phyloP scores from a whole-genome alignment of 2,888 invertebrate genomes.

The Heliconius ethilla region DNA sequence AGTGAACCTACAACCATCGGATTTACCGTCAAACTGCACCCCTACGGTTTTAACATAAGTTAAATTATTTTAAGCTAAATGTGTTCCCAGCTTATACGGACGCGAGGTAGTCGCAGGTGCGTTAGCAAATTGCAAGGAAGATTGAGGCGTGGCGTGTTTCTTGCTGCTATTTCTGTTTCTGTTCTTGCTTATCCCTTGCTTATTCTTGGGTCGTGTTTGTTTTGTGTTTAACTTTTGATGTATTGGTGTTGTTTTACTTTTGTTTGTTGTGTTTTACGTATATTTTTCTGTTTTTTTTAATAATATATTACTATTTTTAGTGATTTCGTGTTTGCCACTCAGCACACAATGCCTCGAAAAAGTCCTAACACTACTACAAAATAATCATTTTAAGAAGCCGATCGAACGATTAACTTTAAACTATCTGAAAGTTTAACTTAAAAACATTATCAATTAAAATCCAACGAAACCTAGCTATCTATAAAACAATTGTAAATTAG shows the following conservation, averaged over 20 bases:
- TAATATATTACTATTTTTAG: too few relatives aligned
- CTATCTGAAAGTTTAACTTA: not conserved
- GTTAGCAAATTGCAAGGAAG: constrained; percentile 55
- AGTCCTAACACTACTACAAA: too few relatives aligned
- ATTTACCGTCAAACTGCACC: too few relatives aligned
- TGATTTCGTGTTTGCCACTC: too few relatives aligned
- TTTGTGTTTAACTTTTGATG: constrained; percentile 21
- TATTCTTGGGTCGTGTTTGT: constrained; percentile 20
- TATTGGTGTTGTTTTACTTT: not conserved
- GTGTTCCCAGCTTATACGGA: constrained; percentile 40
- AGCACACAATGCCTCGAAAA: too few relatives aligned
- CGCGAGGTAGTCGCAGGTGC: constrained; percentile 54
- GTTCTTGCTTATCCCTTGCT: constrained; percentile 23
- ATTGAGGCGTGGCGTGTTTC: constrained; percentile 43
- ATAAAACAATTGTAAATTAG: not conserved
- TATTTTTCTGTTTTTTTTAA: too few relatives aligned
- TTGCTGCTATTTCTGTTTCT: constrained; percentile 44
- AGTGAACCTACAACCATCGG: too few relatives aligned
- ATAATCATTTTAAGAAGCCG: not conserved
- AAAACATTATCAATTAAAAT: not conserved
- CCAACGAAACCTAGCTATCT: not conserved
- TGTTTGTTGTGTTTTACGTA: too few relatives aligned
- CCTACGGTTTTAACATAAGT: not conserved
- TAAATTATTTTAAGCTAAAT: not conserved
- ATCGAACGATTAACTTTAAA: not conserved